A percentile compares a stretch with the other conserved stretches of the same genome.
Evolutionary conservation across 2,113 vertebrate species (phyloP).

Genomic region (Varanus komodoensis): DNA sequence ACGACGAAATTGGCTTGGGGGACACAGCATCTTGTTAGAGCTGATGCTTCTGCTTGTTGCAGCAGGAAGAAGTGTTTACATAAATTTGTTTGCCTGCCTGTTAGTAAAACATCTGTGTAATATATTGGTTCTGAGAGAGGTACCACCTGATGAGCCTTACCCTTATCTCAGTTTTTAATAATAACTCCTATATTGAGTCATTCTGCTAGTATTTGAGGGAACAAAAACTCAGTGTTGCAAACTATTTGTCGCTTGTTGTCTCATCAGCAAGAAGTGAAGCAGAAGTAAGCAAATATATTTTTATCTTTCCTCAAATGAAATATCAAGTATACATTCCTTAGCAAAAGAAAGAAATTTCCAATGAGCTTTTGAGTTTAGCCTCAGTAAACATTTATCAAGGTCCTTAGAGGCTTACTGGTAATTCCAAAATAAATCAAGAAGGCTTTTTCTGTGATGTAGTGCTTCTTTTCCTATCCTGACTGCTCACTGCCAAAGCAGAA

Average conservation of each 20-base stretch:
- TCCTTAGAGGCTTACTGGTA: conserved; percentile 21
- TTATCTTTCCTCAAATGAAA: conserved; percentile 27
- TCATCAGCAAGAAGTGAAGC: conserved; percentile 50
- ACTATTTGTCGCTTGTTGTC: not conserved
- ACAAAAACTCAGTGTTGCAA: fast-evolving
- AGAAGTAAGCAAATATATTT: not conserved
- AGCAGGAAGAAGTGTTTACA: not conserved
- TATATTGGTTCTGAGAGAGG: conserved; percentile 11
- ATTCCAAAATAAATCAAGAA: conserved; percentile 24
- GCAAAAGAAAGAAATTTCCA: conserved; percentile 22
- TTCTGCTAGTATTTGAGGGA: not conserved
- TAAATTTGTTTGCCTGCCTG: not conserved
- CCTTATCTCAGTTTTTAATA: conserved; percentile 39
- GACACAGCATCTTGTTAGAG: conserved; percentile 19
- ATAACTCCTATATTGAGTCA: not conserved
- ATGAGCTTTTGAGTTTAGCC: conserved; percentile 28
- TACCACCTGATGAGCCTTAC: not conserved
- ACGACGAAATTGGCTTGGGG: not conserved
- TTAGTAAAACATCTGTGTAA: not conserved
- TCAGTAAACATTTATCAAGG: conserved; percentile 20
- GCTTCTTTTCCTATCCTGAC: not conserved
- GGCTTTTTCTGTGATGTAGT: not conserved
- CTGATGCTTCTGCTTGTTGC: conserved; percentile 21
- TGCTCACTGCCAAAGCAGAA: conserved; percentile 23
- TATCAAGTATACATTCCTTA: conserved; percentile 12